Evolutionary conservation across 2,888 invertebrate genomes (phyloP), one percentile per base, ranked within the genome.

Genomic region (Apamea monoglypha): DNA sequence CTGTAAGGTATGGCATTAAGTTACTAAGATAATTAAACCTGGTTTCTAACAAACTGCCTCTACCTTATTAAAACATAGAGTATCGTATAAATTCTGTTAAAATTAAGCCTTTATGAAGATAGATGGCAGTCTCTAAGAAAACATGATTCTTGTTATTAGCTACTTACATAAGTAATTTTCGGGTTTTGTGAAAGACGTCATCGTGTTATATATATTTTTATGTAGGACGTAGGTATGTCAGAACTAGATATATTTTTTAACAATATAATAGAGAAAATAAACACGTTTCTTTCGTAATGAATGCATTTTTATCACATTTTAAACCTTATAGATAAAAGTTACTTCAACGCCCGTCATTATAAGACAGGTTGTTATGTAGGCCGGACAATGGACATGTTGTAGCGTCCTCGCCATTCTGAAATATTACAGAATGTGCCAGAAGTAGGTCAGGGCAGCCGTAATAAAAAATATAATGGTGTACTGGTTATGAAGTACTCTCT

Each of bases 41-140:
- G 84, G 83, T 83, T 79, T 82, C 69, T 44, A 83, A 82, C 70
- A 82, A 83, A 83, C 83, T 70, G 59, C 82, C 72, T 73, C 63
- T 74, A 47, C 82, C 69, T 82, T 83, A 83, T 73, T 83, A 83
- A 83, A 84, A 68, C 72, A 72, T 72, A 64, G 56, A 64, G 71
- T 74, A 59, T 82, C 84, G 44, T 71, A 72, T 83, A 79, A 64
- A 84, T 79, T 80, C 61, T 68, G 84, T 74, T 84, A 61, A 83
- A 74, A 83, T 83, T 79, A 71, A 70, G 56, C 40, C 56, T 44
- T 71, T 68, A 63, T 70, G 64, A 82, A 66, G 74, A 70, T 68
- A 71, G 66, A 80, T 72, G 56, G 68, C 47, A 59, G 36, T 56
- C 5, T 83, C 50, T 59, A 59, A 74, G 69, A 70, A 73, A 83